Percentiles rank a stretch among this genome's conserved stretches.
Evolutionary conservation across 2,888 invertebrate species (phyloP).

Genomic region (Diploptera punctata): DNA sequence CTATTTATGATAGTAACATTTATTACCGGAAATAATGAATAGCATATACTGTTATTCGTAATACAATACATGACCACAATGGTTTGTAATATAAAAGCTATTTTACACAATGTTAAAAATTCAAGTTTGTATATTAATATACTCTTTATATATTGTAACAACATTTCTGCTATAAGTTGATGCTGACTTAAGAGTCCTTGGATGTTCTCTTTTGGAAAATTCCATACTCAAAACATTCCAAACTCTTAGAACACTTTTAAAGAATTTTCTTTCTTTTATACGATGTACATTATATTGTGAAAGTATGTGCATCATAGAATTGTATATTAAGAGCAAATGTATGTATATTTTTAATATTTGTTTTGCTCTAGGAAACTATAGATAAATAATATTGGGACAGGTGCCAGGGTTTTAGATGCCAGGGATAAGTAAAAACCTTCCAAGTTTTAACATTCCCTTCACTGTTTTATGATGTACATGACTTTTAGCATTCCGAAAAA

Average conservation of each 20-base stretch:
- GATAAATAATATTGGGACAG: not conserved
- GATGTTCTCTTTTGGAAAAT: not conserved
- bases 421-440: not conserved
- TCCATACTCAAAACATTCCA: constrained; percentile 14
- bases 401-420: not conserved
- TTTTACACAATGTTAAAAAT: constrained; percentile 32
- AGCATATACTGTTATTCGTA: constrained; percentile 17
- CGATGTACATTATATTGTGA: not conserved
- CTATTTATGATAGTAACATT: constrained; percentile 32
- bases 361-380: no score
- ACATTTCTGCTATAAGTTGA: not conserved
- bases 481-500: constrained; percentile 1
- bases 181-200: not conserved
- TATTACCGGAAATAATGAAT: constrained; percentile 5
- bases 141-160: constrained; percentile 24
- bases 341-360: no score
- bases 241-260: not conserved
- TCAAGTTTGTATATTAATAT: constrained; percentile 33
- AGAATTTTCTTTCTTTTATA: not conserved
- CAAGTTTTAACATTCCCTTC: not conserved
- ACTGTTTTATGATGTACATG: constrained; percentile 19
- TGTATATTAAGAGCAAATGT: no score
- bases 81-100: constrained; percentile 31
- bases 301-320: constrained; percentile 1
- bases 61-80: constrained; percentile 9